phyloP scores from a whole-genome alignment of 1,140 invertebrate genomes.

The Drosophila setifemur region DNA sequence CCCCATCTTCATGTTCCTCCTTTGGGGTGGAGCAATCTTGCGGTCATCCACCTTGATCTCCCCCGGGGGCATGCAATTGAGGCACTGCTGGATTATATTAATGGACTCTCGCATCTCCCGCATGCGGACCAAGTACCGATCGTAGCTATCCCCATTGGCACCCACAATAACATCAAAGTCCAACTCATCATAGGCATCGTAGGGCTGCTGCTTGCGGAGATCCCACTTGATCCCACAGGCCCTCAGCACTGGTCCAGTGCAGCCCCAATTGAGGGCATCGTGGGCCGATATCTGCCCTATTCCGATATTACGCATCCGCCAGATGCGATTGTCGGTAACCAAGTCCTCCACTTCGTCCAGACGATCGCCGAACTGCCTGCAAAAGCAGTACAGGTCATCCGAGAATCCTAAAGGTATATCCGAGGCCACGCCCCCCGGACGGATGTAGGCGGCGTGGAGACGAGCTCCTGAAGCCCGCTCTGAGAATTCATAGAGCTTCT shows the following conservation, averaged over 20 bases:
- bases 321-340: conserved; percentile 91
- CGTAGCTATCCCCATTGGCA: conserved; percentile 92
- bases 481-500: conserved; percentile 95
- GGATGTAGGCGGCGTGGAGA: conserved; percentile 92
- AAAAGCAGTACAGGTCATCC: conserved; percentile 93
- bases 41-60: conserved; percentile 92
- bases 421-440: conserved; percentile 90
- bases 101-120: conserved; percentile 92
- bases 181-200: conserved; percentile 92
- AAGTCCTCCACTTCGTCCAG: conserved; percentile 94
- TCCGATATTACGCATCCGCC: conserved; percentile 90
- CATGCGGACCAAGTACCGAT: conserved; percentile 86
- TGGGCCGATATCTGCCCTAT: conserved; percentile 90
- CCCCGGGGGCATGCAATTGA: conserved; percentile 93
- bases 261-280: conserved; percentile 92
- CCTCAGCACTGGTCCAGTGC: conserved; percentile 91
- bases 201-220: conserved; percentile 91
- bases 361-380: conserved; percentile 87
- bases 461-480: conserved; percentile 92
- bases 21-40: conserved; percentile 90
- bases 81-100: conserved; percentile 89
- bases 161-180: conserved; percentile 95
- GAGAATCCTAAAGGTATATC: conserved; percentile 93
- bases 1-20: conserved; percentile 93
- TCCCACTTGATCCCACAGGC: conserved; percentile 95